Conservation (phyloP, 2,888 invertebrate species). For the Spatulosminthurus flaviceps region DNA sequence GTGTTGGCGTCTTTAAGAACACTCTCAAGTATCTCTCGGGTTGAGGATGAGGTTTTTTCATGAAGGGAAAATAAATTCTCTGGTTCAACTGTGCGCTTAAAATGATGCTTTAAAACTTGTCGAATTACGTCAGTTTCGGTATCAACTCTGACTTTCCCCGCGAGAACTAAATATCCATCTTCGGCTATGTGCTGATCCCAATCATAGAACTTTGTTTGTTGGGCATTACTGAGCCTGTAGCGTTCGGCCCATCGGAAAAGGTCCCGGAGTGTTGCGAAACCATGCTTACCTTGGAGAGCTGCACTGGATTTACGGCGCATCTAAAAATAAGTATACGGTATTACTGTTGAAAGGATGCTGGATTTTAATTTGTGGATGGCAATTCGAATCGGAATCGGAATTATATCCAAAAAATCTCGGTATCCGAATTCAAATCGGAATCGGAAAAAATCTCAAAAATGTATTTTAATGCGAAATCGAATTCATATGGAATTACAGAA, state of each 20-base stretch:
- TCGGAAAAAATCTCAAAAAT: no score
- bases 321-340: constrained; percentile 65
- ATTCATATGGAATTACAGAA: no score
- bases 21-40: constrained; percentile 75
- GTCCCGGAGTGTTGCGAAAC: constrained; percentile 92
- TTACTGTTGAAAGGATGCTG: no score
- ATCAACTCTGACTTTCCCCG: constrained; percentile 85
- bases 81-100: constrained; percentile 71
- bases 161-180: constrained; percentile 93
- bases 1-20: constrained; percentile 67
- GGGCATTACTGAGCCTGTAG: constrained; percentile 78
- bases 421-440: no score
- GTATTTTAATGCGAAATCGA: no score
- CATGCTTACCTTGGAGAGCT: constrained; percentile 88
- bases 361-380: no score
- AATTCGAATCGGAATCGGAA: no score
- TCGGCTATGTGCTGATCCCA: constrained; percentile 98
- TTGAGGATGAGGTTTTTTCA: constrained; percentile 77
- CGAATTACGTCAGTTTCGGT: constrained; percentile 86
- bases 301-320: constrained; percentile 81
- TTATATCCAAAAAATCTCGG: no score
- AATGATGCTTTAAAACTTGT: constrained; percentile 79
- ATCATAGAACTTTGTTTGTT: constrained; percentile 78
- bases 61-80: constrained; percentile 64
- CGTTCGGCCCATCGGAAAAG: constrained; percentile 97